Evolutionary conservation across 2,888 invertebrate species (phyloP).

Genomic region (Chouioia cunea): DNA sequence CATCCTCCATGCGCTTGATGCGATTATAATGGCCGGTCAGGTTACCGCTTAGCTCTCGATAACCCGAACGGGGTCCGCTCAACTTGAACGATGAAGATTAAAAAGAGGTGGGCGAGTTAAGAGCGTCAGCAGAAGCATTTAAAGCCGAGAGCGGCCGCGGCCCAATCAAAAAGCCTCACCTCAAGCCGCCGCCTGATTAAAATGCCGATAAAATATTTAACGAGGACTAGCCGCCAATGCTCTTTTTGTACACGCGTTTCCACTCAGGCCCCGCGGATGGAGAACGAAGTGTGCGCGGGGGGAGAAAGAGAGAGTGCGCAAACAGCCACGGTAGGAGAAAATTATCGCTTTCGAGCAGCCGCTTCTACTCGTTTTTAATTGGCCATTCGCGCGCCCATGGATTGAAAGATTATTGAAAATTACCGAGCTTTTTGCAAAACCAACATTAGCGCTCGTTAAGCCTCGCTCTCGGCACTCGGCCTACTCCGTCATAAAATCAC

Average conservation of each 20-base stretch:
- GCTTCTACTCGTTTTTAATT: conserved; percentile 28
- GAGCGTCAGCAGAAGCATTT: conserved; percentile 38
- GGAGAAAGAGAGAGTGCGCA: no score
- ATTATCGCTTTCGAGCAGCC: conserved; percentile 35
- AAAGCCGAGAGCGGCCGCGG: conserved; percentile 35
- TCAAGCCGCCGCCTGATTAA: conserved; percentile 33
- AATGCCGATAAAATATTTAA: conserved; percentile 48
- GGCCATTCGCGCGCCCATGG: conserved; percentile 17
- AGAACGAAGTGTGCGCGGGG: no score
- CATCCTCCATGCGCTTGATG: conserved; percentile 58
- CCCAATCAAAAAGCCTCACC: conserved; percentile 42
- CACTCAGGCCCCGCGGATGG: no score
- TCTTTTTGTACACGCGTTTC: no score
- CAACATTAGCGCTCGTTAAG: not conserved
- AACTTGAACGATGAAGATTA: conserved; percentile 45
- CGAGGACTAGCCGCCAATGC: conserved; percentile 33
- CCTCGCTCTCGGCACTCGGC: no score
- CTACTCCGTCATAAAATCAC: no score
- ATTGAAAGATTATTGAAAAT: conserved; percentile 43
- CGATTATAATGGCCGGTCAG: conserved; percentile 66
- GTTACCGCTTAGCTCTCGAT: conserved; percentile 60
- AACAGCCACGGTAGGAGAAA: conserved; percentile 34
- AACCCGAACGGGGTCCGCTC: conserved; percentile 47
- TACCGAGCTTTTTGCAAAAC: conserved; percentile 34
- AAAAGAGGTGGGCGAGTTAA: conserved; percentile 42